Base-by-base conservation (phyloP, 2,113 vertebrate species). In the Hiodon alosoides region DNA sequence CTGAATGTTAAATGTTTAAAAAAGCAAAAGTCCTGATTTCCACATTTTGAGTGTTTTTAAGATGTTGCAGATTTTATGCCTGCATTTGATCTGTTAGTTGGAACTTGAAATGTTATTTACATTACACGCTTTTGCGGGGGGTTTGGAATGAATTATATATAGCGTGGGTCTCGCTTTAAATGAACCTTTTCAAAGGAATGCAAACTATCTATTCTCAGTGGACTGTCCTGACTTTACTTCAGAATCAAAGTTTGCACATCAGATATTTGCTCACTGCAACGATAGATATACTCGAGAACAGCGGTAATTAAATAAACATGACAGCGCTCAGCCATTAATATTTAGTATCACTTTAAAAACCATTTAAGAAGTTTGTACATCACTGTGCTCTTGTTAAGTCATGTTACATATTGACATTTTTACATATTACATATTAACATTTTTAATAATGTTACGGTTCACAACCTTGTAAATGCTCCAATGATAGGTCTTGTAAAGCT, bases 221-320 rank as follows among this genome's bases (percentile, higher is more conserved):
- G 69, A 31, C 54, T 6, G 17, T 4, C 72, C 53, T 59, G 59
- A 60, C 46, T 72, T 72, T 57, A 65, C 52, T 72, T 67, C 31
- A 77, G 48, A 77, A 77, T 77, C 69, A 72, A 72, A 71, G 64
- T 60, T 77, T 59, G 16, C 58, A 71, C 69, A 61, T 50, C 31
- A 59, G 62, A 53, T 7, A 76, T 71, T 54, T 53, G 59, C 55
- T 17, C 14, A 55, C 51, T 47, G 14, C n/a, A 59, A 51, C 51
- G 69, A 77, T 16, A 66, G 14, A 77, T 59, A 55, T 52, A 69
- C 62, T 67, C 59, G 55, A 64, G 16, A 52, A 58, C 53, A 59
- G 48, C 14, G 50, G 59, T 67, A 72, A 72, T 61, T 72, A 77
- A 72, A 53, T 67, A 67, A 67, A 66, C 60, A 57, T 58, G 65